phyloP scores from a whole-genome alignment of 1,140 invertebrate genomes.

The Scaptomyza pallida region DNA sequence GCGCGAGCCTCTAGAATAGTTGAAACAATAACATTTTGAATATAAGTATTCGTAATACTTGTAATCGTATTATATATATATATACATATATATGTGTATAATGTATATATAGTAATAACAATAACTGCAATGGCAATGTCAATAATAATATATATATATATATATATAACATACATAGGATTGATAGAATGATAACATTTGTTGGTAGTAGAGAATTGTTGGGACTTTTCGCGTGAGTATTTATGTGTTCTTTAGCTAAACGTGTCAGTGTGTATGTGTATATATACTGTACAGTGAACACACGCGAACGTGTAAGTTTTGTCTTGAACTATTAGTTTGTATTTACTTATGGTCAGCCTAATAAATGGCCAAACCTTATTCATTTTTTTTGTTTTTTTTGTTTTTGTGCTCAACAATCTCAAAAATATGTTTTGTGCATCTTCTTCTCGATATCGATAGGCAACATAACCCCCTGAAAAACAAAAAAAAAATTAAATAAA shows the following conservation, averaged over 20 bases:
- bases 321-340: constrained; percentile 12
- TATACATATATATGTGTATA: constrained; percentile 24
- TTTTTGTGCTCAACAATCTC: constrained; percentile 39
- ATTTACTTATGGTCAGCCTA: constrained; percentile 5
- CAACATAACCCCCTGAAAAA: constrained; percentile 11
- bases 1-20: constrained; percentile 70
- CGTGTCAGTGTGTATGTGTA: constrained; percentile 11
- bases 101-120: constrained; percentile 38
- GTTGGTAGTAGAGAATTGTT: neutral
- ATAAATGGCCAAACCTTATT: constrained; percentile 25
- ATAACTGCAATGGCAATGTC: constrained; percentile 46
- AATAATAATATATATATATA: constrained; percentile 45
- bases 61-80: constrained; percentile 23
- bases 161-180: constrained; percentile 16
- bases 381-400: constrained; percentile 20
- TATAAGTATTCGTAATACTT: constrained; percentile 35
- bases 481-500: neutral
- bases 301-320: constrained; percentile 11
- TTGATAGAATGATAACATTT: constrained; percentile 1
- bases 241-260: constrained; percentile 1
- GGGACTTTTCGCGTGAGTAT: constrained; percentile 1
- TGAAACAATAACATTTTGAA: constrained; percentile 60
- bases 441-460: constrained; percentile 17
- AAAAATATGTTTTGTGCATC: constrained; percentile 50
- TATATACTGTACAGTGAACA: constrained; percentile 55